phyloP scores from a whole-genome alignment of 2,797 vertebrate genomes.

The Phrynocephalus guinanensis region DNA sequence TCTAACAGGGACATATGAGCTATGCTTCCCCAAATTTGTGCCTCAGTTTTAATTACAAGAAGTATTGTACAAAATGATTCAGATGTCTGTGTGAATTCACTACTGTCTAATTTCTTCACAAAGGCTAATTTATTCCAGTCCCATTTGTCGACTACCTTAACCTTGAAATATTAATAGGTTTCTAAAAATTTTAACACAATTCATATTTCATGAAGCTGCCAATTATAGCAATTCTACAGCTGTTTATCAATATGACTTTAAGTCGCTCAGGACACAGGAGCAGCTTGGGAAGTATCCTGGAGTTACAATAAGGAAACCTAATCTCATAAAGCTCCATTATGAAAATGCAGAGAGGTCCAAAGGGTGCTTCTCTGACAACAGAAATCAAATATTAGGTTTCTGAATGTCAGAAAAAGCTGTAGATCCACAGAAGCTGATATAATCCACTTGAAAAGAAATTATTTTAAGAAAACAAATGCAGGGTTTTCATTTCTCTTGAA shows the following conservation, averaged over 20 bases:
- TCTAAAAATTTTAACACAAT: background rate
- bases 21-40: background rate
- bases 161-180: background rate
- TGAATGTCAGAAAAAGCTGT: background rate
- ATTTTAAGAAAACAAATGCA: too few relatives aligned
- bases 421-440: background rate
- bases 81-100: background rate
- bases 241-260: background rate
- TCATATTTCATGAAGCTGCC: background rate
- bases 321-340: background rate
- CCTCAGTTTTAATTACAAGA: slow-evolving; percentile 1
- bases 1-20: background rate
- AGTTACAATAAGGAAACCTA: background rate
- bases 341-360: background rate
- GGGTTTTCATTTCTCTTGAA: too few relatives aligned
- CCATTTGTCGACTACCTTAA: background rate
- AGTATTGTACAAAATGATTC: background rate
- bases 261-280: background rate
- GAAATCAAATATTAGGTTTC: background rate
- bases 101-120: background rate
- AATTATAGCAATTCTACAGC: background rate
- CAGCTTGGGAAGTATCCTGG: background rate
- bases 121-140: background rate
- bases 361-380: background rate
- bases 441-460: background rate